A percentile compares a stretch with the other conserved stretches of the same genome.
Evolutionary conservation across 2,888 invertebrate species (phyloP).

Genomic region (Tridacna crocea): DNA sequence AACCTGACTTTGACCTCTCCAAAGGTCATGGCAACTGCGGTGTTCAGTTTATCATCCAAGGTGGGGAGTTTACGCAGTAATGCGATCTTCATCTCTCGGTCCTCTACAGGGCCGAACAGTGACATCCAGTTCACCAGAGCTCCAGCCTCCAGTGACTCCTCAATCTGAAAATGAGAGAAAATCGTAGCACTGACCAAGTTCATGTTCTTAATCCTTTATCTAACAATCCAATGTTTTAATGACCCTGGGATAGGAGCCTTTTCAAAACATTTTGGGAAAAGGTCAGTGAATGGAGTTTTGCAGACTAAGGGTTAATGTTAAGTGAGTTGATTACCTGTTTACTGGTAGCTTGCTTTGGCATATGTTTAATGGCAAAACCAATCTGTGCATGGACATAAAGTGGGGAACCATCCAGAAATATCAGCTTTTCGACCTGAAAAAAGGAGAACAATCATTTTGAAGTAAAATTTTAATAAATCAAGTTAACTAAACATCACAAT

Average conservation of each 20-base stretch:
- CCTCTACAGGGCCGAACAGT: slow-evolving; percentile 59
- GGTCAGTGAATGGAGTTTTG: too few species aligned
- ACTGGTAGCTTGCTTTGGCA: slow-evolving; percentile 38
- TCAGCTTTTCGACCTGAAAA: slow-evolving; percentile 64
- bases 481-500: too few species aligned
- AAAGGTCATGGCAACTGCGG: slow-evolving; percentile 67
- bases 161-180: slow-evolving; percentile 35
- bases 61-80: slow-evolving; percentile 58
- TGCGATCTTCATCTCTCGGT: slow-evolving; percentile 44
- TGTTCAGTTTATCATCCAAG: slow-evolving; percentile 56
- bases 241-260: too few species aligned
- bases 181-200: too few species aligned
- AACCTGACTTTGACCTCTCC: slow-evolving; percentile 67
- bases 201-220: too few species aligned
- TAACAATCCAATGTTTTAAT: too few species aligned
- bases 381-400: slow-evolving; percentile 64
- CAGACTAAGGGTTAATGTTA: too few species aligned
- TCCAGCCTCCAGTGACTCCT: slow-evolving; percentile 61
- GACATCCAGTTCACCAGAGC: slow-evolving; percentile 68
- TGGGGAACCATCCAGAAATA: slow-evolving; percentile 73
- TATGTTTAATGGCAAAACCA: slow-evolving; percentile 36
- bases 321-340: slow-evolving; percentile 34
- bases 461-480: too few species aligned
- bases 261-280: background rate
- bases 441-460: background rate